Evolutionary conservation across 2,888 invertebrate species (phyloP), one percentile per base, ranked within the genome.

Genomic region (Zelleria hepariella): DNA sequence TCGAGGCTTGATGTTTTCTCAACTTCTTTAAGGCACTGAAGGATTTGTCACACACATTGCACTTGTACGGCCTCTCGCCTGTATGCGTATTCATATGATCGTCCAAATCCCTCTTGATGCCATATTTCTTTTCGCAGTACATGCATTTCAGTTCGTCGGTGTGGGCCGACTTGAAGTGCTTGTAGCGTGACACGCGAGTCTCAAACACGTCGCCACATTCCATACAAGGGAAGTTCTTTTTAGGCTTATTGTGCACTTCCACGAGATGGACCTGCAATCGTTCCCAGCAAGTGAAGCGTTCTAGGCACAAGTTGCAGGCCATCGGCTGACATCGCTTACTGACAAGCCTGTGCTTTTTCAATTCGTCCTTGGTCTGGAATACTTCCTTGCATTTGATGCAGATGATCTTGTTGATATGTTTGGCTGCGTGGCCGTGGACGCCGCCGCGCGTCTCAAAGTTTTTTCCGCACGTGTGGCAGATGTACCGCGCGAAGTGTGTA

Each of bases 391-490:
- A 65, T 24, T 26, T 53, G 32, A 20, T 53, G 49, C 65, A 65
- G 21, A 49, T 47, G 6, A 52, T 26, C 26, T 52, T 56, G 15
- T 42, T 42, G 15, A 42, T 42, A 5, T 42, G 32, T 49, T 21
- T 23, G 53, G n/a, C 48, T 2, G 10, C 47, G 51, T 64, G 63
- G 7, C 24, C 20, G 0, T 25, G 23, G 5, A 63, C 26, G 3
- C 63, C 63, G 5, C 20, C 7, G 0, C 27, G n/a, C 2, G 66
- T 63, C 42, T 63, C 62, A 32, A 58, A 64, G 20, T 60, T 58
- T n/a, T 58, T 61, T 20, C 65, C 66, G 51, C 66, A 64, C 18
- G 47, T 23, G 20, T 60, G 58, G 51, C 64, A 64, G 7, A 63
- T 59, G 15, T 60, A 58, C 25, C 58, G 58, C 6, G 8, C 24